phyloP scores from a whole-genome alignment of 2,113 vertebrate species.

The Pollimyrus isidori region DNA sequence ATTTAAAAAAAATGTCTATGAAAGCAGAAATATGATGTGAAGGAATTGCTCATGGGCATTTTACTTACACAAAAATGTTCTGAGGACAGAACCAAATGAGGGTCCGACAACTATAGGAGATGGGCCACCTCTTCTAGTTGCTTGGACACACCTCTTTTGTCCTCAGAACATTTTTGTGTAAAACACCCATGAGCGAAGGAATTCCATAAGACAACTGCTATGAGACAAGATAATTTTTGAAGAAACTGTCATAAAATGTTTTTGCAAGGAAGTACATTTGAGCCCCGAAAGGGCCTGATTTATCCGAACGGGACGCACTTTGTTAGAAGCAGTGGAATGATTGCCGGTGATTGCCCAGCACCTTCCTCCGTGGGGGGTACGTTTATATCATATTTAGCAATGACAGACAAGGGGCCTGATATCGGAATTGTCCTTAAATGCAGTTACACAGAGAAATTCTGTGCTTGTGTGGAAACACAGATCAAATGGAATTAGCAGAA shows the following conservation, averaged over 20 bases:
- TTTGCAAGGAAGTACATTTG: background rate
- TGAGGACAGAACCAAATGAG: too few relatives aligned
- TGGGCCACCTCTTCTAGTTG: too few relatives aligned
- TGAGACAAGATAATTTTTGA: background rate
- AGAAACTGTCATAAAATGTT: background rate
- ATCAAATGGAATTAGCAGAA: background rate
- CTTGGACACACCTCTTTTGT: too few relatives aligned
- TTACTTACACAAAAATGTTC: too few relatives aligned
- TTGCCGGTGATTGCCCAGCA: background rate
- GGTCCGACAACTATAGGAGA: too few relatives aligned
- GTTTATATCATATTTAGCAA: background rate
- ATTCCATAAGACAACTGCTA: background rate
- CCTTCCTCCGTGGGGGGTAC: background rate
- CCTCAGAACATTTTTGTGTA: too few relatives aligned
- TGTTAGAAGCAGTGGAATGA: background rate
- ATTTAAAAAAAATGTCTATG: background rate
- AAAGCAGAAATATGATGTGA: background rate
- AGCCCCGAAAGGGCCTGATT: background rate
- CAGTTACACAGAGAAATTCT: background rate
- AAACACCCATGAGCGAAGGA: too few relatives aligned
- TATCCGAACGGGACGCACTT: background rate
- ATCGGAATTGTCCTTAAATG: constrained; percentile 9
- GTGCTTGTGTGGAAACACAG: background rate
- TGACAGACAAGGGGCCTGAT: background rate
- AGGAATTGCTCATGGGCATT: too few relatives aligned